A percentile compares a stretch with the other conserved stretches of the same genome.
Conservation (phyloP, 2,797 vertebrate genomes). For the Lagodon rhomboides region DNA sequence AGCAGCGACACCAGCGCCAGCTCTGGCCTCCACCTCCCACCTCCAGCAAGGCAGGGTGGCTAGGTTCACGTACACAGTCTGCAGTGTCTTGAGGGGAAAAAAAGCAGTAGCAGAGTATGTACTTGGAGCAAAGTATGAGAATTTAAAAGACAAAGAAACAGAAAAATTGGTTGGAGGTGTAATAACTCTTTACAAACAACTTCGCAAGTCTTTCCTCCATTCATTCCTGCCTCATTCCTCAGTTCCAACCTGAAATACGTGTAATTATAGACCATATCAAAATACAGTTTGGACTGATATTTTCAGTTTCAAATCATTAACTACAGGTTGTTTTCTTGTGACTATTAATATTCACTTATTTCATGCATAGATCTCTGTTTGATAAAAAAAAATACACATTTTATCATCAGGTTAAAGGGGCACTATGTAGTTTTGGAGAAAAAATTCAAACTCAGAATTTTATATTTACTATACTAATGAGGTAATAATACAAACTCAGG, state of each 20-base stretch:
- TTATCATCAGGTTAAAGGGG: too few species aligned
- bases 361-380: background rate
- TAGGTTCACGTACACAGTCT: constrained; percentile 68
- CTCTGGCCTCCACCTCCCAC: constrained; percentile 67
- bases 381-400: background rate
- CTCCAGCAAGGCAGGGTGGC: constrained; percentile 71
- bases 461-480: too few species aligned
- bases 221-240: background rate
- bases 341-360: background rate
- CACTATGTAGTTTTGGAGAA: too few species aligned
- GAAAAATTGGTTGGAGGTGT: background rate
- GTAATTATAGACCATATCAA: background rate
- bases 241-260: background rate
- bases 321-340: background rate
- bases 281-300: background rate
- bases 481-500: too few species aligned
- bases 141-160: background rate
- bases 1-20: constrained; percentile 72
- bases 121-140: background rate
- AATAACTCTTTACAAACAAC: background rate
- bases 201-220: background rate
- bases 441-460: too few species aligned
- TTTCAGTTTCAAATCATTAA: background rate
- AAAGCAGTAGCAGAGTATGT: constrained; percentile 8
- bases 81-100: background rate